Base-by-base conservation (phyloP, 2,888 invertebrate species). In the Oscheius myriophilus region DNA sequence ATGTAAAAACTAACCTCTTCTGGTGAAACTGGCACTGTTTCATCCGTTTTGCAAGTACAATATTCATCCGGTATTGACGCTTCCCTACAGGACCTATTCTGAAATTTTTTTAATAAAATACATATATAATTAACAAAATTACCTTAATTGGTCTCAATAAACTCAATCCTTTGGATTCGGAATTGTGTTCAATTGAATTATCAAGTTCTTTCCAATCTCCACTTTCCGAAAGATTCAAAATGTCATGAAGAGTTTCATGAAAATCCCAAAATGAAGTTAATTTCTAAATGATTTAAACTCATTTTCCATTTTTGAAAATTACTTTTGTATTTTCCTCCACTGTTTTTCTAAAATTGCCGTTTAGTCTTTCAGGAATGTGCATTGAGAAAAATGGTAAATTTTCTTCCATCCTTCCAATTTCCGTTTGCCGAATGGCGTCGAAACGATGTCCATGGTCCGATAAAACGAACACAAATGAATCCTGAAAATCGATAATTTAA, bases 381-480 rank as follows among this genome's bases (percentile, higher is more conserved):
- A 84, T 49, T 14, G 79, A 76, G 59, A 84, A 84, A 67, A 85
- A 83, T 23, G 84, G 84, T 72, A 84, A 76, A n/a, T 83, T 71
- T 73, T 84, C 84, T 61, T 84, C 84, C 9, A 81, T 58, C 16
- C 84, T 54, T 2, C 84, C 84, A 16, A 82, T 69, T 23, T 70
- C 54, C 2, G 88, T 87, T 64, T 86, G 82, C 41, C 88, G 76
- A 58, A 88, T 87, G 39, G 80, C 76, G 46, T 88, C 88, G 67
- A 88, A 88, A 23, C 89, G 82, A 74, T 87, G 87, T 16, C 88
- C 89, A 72, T 89, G 89, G 70, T 89, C 89, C 61, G 87, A 87
- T 75, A 87, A 73, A 12, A 86, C 73, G 49, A 85, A 67, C 0
- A 85, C 43, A 55, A 80, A 81, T 2, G 83, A 72, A 53, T 86